phyloP scores from a whole-genome alignment of 2,113 vertebrate species.

The Orientallactaga bullata region DNA sequence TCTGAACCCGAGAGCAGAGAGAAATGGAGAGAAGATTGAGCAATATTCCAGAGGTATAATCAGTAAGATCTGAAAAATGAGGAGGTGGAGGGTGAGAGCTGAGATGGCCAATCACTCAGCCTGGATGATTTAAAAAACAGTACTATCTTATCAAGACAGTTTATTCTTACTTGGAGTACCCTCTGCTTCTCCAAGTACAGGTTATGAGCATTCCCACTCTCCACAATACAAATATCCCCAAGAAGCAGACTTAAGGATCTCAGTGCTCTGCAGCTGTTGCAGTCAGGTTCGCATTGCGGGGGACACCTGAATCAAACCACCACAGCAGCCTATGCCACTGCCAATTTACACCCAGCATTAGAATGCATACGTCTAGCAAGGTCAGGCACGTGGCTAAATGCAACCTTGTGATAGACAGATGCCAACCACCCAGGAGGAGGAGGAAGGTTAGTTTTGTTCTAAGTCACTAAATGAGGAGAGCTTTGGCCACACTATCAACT shows the following conservation, averaged over 20 bases:
- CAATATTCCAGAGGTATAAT: neutral
- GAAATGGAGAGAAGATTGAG: conserved; percentile 14
- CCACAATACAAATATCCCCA: neutral
- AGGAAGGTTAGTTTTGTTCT: neutral
- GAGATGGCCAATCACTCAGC: neutral
- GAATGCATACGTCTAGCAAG: conserved; percentile 28
- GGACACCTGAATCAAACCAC: no score
- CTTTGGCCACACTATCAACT: neutral
- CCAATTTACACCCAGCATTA: neutral
- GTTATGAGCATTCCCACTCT: neutral
- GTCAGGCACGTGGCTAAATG: conserved; percentile 5
- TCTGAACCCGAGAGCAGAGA: neutral
- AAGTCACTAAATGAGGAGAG: neutral
- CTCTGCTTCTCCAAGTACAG: neutral
- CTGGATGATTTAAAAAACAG: neutral
- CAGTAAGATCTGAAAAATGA: neutral
- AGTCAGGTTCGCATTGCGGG: no score
- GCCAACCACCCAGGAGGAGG: neutral
- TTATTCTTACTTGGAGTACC: conserved; percentile 1
- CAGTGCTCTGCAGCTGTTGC: conserved; percentile 20
- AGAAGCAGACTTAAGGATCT: neutral
- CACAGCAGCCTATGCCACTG: neutral
- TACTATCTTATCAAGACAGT: neutral
- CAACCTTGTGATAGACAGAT: conserved; percentile 34
- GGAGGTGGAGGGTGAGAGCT: neutral